A percentile compares a stretch with the other conserved stretches of the same genome.
These are phyloP conservation scores for Pandemis corylana DNA, from an alignment of 2,888 invertebrate genomes.

Conservation along the genomic window DNA sequence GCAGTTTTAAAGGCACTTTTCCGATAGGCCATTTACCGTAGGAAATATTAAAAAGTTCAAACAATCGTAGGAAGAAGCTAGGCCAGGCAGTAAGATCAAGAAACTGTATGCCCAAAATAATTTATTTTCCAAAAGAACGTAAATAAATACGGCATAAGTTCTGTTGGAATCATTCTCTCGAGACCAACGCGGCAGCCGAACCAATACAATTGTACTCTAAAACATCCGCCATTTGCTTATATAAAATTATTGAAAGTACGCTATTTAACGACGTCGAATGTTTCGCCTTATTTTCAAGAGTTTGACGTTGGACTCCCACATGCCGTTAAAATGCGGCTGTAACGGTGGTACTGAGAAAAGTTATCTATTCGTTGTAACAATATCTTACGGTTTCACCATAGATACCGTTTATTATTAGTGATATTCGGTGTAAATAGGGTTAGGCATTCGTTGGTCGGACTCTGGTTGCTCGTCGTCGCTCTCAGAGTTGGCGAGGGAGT, in stretches of 20 bases:
- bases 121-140: too few species aligned
- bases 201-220: too few species aligned
- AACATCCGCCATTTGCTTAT: not conserved
- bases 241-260: not conserved
- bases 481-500: slow-evolving; percentile 52
- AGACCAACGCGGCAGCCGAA: too few species aligned
- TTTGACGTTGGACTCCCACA: not conserved
- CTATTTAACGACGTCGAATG: not conserved
- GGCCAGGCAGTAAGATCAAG: not conserved
- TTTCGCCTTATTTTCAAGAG: not conserved
- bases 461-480: slow-evolving; percentile 83
- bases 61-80: not conserved
- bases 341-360: not conserved
- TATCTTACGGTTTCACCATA: not conserved
- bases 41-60: not conserved
- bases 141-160: too few species aligned
- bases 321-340: not conserved
- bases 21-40: too few species aligned
- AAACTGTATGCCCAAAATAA: too few species aligned
- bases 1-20: too few species aligned
- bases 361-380: not conserved
- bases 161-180: too few species aligned
- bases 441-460: slow-evolving; percentile 77
- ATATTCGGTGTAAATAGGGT: slow-evolving; percentile 53
- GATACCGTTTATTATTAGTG: not conserved